Evolutionary conservation across 2,113 vertebrate species (phyloP), one percentile per base, ranked within the genome.

Genomic region (Pelvicachromis taeniatus): DNA sequence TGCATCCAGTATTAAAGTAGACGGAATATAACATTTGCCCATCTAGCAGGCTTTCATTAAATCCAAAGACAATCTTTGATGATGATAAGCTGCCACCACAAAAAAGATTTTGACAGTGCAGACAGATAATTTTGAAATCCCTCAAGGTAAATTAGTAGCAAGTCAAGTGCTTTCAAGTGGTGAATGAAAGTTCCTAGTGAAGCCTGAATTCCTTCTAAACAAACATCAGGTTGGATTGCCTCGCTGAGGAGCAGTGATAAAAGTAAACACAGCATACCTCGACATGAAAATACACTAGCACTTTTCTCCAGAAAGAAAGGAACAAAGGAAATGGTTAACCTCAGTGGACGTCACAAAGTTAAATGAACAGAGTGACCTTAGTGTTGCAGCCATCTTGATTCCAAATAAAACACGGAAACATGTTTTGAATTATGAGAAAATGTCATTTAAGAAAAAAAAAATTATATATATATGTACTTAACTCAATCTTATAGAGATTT

Each of bases 101-200:
- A 94, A 89, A 94, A 90, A 92, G 86, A 85, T 82, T 87, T 78
- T 85, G 63, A 93, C 93, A 89, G 94, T 23, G 88, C 89, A 94
- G 94, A 95, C 92, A 93, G 93, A 95, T 94, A 81, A 93, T 95
- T 96, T 92, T 89, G 84, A 95, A 94, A 93, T 93, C 87, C 78
- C 89, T 89, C 65, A 83, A 95, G 92, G 95, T 95, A 95, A 95
- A 96, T 96, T 93, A 96, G 93, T 94, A 95, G 95, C 90, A 88
- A 95, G 91, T 93, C 89, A 88, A 94, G 92, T 84, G 86, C 96
- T 96, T 97, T 97, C 88, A 96, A 96, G 96, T 96, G 96, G 95
- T 91, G 91, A 94, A 96, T 93, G 92, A 96, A 96, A 96, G 94
- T 95, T 95, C 83, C 68, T 53, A 95, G 93, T 81, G 91, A 94